Conservation (phyloP, 2,797 vertebrate species). For the Thripadectes ignobilis region DNA sequence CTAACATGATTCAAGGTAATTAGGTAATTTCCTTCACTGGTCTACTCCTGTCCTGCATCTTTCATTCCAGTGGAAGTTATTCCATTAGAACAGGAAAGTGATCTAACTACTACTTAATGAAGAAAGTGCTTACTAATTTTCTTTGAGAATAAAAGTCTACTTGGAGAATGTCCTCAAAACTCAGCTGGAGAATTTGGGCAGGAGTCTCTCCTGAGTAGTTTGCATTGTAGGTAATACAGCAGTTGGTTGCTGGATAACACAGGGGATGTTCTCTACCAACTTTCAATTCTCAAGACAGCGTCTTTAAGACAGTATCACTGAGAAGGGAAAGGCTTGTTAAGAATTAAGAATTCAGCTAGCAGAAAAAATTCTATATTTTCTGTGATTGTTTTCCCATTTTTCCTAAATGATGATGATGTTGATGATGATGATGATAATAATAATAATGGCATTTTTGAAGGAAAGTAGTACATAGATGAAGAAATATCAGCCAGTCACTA, state of each 20-base stretch:
- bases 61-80: background rate
- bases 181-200: background rate
- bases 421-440: background rate
- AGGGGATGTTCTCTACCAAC: background rate
- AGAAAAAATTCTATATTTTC: background rate
- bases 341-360: background rate
- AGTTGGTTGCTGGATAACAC: background rate
- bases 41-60: background rate
- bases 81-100: background rate
- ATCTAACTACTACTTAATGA: background rate
- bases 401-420: background rate
- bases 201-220: background rate
- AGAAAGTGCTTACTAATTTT: background rate
- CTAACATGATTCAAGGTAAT: background rate
- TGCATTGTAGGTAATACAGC: background rate
- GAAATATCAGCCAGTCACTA: background rate
- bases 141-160: background rate
- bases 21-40: background rate
- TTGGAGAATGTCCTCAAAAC: background rate
- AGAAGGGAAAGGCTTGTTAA: background rate
- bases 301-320: background rate
- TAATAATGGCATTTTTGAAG: background rate
- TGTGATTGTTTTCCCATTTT: fast-evolving
- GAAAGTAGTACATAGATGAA: background rate
- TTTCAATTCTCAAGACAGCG: background rate